Conservation (phyloP, 2,113 vertebrate species). For the Grus americana region DNA sequence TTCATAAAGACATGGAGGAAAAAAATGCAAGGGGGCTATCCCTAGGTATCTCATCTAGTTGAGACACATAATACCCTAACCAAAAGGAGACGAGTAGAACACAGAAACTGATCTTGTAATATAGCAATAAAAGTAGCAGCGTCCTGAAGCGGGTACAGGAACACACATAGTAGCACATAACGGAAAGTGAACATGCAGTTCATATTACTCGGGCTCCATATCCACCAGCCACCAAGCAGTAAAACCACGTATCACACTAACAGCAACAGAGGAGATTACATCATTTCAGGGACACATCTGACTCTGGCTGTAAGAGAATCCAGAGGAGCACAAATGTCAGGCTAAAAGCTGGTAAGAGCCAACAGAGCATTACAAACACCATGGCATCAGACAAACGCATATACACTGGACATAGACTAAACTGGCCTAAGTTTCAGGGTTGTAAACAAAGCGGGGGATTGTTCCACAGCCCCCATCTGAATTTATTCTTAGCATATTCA, state of each 20-base stretch:
- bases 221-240: neutral
- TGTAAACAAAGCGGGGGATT: slow-evolving; percentile 5
- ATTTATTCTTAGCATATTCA: neutral
- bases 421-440: neutral
- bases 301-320: neutral
- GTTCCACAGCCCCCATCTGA: neutral
- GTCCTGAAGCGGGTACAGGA: neutral
- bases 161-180: neutral
- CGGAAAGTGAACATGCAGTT: neutral
- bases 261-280: neutral
- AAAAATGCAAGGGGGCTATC: neutral
- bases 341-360: neutral
- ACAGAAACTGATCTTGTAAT: neutral
- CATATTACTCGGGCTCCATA: neutral
- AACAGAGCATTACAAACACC: neutral
- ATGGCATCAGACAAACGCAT: neutral
- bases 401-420: neutral
- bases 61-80: neutral
- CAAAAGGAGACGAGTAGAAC: neutral
- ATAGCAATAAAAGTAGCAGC: neutral
- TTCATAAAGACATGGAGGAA: neutral
- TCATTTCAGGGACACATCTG: neutral
- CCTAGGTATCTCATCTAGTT: neutral
- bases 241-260: neutral
- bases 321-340: neutral